Evolutionary conservation across 2,113 vertebrate genomes (phyloP), one percentile per base, ranked within the genome.

Genomic region (Antennarius striatus): DNA sequence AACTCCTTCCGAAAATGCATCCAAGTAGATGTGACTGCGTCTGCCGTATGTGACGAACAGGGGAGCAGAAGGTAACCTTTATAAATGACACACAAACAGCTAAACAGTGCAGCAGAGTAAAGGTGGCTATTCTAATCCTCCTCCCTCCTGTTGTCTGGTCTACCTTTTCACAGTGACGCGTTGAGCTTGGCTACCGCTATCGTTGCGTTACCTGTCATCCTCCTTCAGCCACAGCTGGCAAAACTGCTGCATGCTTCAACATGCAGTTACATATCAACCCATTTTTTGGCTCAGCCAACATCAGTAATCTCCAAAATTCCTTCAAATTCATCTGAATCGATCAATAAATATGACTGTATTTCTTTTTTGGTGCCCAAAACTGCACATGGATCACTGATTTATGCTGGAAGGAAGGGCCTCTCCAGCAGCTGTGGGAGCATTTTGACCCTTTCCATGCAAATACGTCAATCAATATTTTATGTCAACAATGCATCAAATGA

Each of bases 41-140:
- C 68, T 36, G 48, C 29, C 0, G 32, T 61, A 62, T 22, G 58
- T 68, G 69, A 68, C 77, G 75, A 68, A 71, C 72, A 77, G 77
- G 56, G 61, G 40, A 77, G 73, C 83, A 88, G 86, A 86, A 65
- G 83, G 79, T 79, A 82, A 80, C 81, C 80, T 85, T 86, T 83
- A 63, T 43, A 72, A 74, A 75, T 83, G 53, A 75, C 64, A 85
- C 73, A 77, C 59, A 76, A 69, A 87, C 72, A 65, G 54, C 67
- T 16, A 86, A 61, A 73, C 78, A 65, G 75, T 58, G 71, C 60
- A 52, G 66, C 39, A 77, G 71, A 71, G 54, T 66, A 57, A 75
- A 80, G 75, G 80, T 81, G 73, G 58, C 48, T 83, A 54, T 66
- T 59, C 65, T 86, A 86, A 90, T 88, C 87, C 65, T 62, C 79